Evolutionary conservation across 2,888 invertebrate species (phyloP).

Genomic region (Sclerodermus sp.): DNA sequence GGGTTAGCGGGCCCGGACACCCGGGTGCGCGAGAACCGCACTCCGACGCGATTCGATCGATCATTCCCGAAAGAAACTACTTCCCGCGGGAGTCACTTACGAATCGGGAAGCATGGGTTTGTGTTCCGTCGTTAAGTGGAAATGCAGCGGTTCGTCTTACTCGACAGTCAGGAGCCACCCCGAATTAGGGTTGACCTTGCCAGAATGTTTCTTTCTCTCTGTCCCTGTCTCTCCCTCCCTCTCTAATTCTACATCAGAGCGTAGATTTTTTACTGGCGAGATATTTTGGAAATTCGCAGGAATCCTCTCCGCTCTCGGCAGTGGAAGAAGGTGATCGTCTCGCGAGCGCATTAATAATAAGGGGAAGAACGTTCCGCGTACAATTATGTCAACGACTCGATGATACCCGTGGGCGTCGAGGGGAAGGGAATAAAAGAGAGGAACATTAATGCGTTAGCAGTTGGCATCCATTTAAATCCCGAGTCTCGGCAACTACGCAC

Average conservation of each 20-base stretch:
- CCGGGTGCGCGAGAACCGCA: conserved; percentile 18
- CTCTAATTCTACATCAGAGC: too few relatives aligned
- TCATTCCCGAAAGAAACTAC: conserved; percentile 31
- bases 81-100: conserved; percentile 15
- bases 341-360: not conserved
- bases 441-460: conserved; percentile 37
- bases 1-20: conserved; percentile 44
- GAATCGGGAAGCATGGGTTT: not conserved
- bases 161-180: not conserved
- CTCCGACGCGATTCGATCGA: conserved; percentile 39
- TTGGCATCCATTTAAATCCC: conserved; percentile 32
- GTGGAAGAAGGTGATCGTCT: too few relatives aligned
- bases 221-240: not conserved
- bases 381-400: not conserved
- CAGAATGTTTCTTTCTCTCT: too few relatives aligned
- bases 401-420: not conserved
- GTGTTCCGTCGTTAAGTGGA: conserved; percentile 16
- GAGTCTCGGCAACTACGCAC: conserved; percentile 4
- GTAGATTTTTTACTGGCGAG: too few relatives aligned
- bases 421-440: conserved; percentile 17
- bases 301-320: too few relatives aligned
- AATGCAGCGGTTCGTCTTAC: conserved; percentile 7
- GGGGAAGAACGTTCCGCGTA: too few relatives aligned
- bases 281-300: too few relatives aligned
- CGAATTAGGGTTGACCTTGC: too few relatives aligned